These are phyloP conservation scores for Sciurus niger DNA, from an alignment of 2,113 vertebrate species.

Conservation along the genomic window DNA sequence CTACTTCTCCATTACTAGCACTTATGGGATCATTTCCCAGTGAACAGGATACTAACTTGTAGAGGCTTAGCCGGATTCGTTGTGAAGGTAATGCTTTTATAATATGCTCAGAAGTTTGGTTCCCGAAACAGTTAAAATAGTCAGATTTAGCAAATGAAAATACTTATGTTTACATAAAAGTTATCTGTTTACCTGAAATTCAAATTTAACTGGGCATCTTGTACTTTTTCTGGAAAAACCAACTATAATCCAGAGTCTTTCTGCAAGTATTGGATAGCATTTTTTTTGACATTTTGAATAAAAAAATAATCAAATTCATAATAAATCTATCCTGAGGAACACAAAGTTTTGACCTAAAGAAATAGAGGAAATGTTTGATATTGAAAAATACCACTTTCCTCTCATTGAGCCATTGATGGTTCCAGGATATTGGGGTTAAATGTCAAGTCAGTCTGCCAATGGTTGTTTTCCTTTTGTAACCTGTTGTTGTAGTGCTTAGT, in stretches of 20 bases:
- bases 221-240: not conserved
- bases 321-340: not conserved
- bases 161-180: not conserved
- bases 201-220: not conserved
- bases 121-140: not conserved
- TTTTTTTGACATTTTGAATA: not conserved
- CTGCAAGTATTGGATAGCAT: not conserved
- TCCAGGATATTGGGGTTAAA: not conserved
- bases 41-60: not conserved
- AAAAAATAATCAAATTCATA: conserved; percentile 41
- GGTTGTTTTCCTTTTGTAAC: not conserved
- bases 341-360: not conserved
- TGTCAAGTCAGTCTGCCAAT: not conserved
- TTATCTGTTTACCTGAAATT: conserved; percentile 20
- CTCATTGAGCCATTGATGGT: not conserved
- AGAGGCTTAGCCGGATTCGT: not conserved
- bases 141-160: not conserved
- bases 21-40: not conserved
- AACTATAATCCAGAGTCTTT: not conserved
- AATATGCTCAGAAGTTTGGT: not conserved
- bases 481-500: not conserved
- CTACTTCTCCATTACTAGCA: not conserved
- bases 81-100: not conserved
- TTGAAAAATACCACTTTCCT: not conserved
- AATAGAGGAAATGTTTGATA: not conserved